Conservation (phyloP, 2,113 vertebrate genomes). For the Colistium nudipinnis region DNA sequence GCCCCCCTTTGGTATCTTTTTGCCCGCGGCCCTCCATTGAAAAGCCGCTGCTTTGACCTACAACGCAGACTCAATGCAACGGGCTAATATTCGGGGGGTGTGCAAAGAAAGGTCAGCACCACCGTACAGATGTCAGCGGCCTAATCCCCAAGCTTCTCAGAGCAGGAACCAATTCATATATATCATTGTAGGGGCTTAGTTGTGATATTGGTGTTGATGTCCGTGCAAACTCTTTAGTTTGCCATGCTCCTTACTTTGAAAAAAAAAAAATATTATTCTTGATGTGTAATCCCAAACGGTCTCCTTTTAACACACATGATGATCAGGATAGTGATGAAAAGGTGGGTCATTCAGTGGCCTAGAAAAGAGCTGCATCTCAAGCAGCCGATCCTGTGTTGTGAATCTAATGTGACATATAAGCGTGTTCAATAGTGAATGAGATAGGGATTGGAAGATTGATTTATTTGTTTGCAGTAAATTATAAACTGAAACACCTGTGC, state of each 20-base stretch:
- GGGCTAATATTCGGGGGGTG: too few species aligned
- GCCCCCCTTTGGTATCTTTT: too few species aligned
- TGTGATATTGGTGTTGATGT: slow-evolving; percentile 17
- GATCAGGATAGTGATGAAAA: slow-evolving; percentile 22
- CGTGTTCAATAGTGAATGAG: neutral
- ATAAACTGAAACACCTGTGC: slow-evolving; percentile 2
- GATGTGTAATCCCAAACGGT: slow-evolving; percentile 30
- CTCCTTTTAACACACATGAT: slow-evolving; percentile 31
- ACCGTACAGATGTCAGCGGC: slow-evolving; percentile 22
- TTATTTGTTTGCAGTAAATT: neutral
- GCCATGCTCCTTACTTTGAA: slow-evolving; percentile 22
- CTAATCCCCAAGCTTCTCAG: slow-evolving; percentile 1
- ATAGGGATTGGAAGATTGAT: neutral
- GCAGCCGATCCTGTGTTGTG: slow-evolving; percentile 16
- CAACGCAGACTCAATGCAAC: too few species aligned
- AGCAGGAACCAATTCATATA: slow-evolving; percentile 21
- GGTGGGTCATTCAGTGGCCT: slow-evolving; percentile 24
- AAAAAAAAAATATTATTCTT: neutral
- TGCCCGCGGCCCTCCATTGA: too few species aligned
- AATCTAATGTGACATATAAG: slow-evolving; percentile 13
- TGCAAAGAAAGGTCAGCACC: slow-evolving; percentile 30
- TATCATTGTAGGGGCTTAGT: neutral
- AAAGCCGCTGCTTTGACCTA: too few species aligned
- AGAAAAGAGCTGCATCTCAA: slow-evolving; percentile 47
- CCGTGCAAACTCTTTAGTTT: slow-evolving; percentile 22